These are phyloP conservation scores for Chromis chromis DNA, from an alignment of 2,797 vertebrate species.

Conservation along the genomic window DNA sequence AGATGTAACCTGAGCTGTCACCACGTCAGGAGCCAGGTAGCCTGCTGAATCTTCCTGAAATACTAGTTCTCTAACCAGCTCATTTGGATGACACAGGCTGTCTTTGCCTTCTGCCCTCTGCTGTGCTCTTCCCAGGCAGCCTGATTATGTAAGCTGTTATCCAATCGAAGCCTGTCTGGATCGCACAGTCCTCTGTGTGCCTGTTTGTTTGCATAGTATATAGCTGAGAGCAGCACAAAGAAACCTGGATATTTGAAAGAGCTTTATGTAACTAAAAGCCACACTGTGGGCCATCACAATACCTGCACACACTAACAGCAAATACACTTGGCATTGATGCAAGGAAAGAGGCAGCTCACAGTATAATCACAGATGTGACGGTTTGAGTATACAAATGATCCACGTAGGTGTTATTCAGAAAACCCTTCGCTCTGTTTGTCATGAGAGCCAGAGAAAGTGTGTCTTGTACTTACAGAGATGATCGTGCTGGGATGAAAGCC, in stretches of 20 bases:
- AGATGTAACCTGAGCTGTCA: conserved; percentile 43
- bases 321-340: conserved; percentile 32
- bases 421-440: conserved; percentile 24
- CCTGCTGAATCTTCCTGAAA: conserved; percentile 56
- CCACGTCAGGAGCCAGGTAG: conserved; percentile 37
- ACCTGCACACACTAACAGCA: conserved; percentile 45
- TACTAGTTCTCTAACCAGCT: conserved; percentile 62
- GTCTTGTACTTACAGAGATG: conserved; percentile 45
- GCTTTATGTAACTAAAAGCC: conserved; percentile 74
- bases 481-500: conserved; percentile 53
- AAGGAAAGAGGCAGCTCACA: conserved; percentile 10
- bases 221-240: conserved; percentile 74
- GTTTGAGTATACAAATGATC: conserved; percentile 42
- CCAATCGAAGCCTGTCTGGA: conserved; percentile 78
- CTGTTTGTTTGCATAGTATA: conserved; percentile 79
- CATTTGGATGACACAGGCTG: conserved; percentile 64
- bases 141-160: conserved; percentile 84
- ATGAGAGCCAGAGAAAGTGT: conserved; percentile 32
- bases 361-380: conserved; percentile 41
- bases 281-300: conserved; percentile 46
- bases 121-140: conserved; percentile 74
- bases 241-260: conserved; percentile 70
- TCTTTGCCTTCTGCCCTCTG: conserved; percentile 74
- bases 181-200: conserved; percentile 70
- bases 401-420: conserved; percentile 45